These are phyloP conservation scores for Leptopilina boulardi DNA, from an alignment of 1,140 invertebrate genomes.

Conservation along the genomic window DNA sequence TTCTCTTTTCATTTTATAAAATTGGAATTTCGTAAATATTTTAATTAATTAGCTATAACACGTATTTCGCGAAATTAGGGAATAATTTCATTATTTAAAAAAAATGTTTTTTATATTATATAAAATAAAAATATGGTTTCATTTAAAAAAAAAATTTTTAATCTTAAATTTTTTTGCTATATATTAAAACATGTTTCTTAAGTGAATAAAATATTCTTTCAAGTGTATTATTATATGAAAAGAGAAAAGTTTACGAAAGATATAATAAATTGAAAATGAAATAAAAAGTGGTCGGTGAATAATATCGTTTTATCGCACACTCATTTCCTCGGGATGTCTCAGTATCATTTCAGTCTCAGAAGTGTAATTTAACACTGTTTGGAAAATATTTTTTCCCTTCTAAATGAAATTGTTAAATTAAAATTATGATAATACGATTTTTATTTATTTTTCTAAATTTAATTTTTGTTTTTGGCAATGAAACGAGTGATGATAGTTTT, in stretches of 20 bases:
- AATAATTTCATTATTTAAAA: too few species aligned
- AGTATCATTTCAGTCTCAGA: constrained; percentile 55
- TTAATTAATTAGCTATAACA: too few species aligned
- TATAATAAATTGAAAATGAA: not conserved
- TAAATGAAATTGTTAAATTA: not conserved
- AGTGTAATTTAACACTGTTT: not conserved
- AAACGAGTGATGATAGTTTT: constrained; percentile 52
- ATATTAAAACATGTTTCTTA: too few species aligned
- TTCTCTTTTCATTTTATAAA: too few species aligned
- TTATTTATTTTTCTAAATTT: not conserved
- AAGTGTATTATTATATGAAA: too few species aligned
- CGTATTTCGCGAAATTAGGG: too few species aligned
- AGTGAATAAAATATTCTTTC: too few species aligned
- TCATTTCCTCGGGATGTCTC: constrained; percentile 62
- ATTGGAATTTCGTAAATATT: too few species aligned
- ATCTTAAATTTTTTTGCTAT: too few species aligned
- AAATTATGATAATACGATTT: not conserved
- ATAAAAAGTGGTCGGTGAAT: not conserved
- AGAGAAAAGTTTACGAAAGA: not conserved
- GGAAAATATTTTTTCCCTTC: not conserved
- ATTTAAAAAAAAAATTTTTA: too few species aligned
- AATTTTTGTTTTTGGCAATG: not conserved
- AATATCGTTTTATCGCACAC: constrained; percentile 53
- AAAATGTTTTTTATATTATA: too few species aligned
- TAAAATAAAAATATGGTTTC: too few species aligned